phyloP scores from a whole-genome alignment of 2,113 vertebrate species.

The Cacatua alba region DNA sequence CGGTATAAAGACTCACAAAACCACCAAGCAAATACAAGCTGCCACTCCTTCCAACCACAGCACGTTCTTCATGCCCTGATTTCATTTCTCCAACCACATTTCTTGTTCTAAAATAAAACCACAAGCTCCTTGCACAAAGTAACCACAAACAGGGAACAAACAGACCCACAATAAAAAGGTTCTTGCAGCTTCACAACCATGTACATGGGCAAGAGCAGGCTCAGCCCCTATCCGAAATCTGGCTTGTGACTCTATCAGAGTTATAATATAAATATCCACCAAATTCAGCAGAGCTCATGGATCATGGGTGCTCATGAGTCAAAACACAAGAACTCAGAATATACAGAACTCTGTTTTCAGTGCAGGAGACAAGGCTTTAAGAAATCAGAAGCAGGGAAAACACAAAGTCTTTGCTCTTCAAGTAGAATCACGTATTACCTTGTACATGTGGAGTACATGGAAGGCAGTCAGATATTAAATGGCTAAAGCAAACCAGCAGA shows the following conservation, averaged over 20 bases:
- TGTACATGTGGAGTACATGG: neutral
- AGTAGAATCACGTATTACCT: neutral
- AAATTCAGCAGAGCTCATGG: neutral
- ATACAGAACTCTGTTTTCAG: neutral
- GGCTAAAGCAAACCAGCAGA: neutral
- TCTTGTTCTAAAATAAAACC: neutral
- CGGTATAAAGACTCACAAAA: neutral
- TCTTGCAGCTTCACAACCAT: neutral
- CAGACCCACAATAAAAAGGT: neutral
- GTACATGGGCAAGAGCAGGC: accelerated
- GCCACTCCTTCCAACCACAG: neutral
- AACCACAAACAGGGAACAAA: neutral
- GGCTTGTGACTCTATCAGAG: neutral
- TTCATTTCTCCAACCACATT: neutral
- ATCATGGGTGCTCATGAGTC: neutral
- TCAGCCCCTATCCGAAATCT: neutral
- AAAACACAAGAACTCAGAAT: neutral
- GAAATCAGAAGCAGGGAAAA: neutral
- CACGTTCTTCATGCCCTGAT: neutral
- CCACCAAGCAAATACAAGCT: neutral
- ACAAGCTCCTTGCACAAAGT: neutral
- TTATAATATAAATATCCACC: neutral
- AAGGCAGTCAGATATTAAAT: neutral
- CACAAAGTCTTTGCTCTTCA: neutral
- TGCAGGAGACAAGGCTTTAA: neutral